Percentiles rank a stretch among this genome's conserved stretches.
These are phyloP conservation scores for Hypotaenidia okinawae DNA, from an alignment of 2,797 vertebrate species.

Conservation along the genomic window DNA sequence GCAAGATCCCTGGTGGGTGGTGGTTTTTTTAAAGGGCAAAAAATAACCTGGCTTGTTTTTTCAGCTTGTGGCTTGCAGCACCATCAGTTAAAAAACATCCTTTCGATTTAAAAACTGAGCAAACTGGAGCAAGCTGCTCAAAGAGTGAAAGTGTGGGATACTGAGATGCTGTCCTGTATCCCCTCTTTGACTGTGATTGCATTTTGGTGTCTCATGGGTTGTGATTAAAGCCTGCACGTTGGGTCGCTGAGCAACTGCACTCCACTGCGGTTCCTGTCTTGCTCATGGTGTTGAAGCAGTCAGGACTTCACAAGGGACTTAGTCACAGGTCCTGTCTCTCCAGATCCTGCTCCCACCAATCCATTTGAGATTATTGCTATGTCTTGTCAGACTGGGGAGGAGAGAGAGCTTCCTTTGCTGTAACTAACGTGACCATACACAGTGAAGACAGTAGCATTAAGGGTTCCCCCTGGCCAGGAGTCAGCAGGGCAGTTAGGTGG, in stretches of 20 bases:
- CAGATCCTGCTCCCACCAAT: background rate
- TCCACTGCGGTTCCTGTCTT: background rate
- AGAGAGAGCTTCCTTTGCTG: background rate
- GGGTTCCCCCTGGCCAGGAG: background rate
- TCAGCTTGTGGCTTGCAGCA: background rate
- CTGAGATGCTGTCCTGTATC: background rate
- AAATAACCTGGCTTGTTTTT: conserved; percentile 28
- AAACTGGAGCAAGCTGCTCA: background rate
- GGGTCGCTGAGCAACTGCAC: background rate
- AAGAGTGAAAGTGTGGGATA: background rate
- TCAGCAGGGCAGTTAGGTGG: background rate
- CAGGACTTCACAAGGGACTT: background rate
- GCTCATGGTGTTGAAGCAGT: background rate
- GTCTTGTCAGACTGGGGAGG: background rate
- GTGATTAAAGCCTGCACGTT: background rate
- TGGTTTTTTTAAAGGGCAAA: conserved; percentile 16
- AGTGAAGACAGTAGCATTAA: background rate
- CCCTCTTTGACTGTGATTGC: background rate
- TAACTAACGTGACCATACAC: background rate
- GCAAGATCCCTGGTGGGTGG: background rate
- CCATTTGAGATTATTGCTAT: fast-evolving
- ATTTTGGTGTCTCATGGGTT: background rate
- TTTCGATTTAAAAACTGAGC: background rate
- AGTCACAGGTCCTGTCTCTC: background rate
- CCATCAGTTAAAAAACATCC: background rate